These are phyloP conservation scores for Arizona elegans DNA, from an alignment of 2,113 vertebrate genomes.

Conservation along the genomic window DNA sequence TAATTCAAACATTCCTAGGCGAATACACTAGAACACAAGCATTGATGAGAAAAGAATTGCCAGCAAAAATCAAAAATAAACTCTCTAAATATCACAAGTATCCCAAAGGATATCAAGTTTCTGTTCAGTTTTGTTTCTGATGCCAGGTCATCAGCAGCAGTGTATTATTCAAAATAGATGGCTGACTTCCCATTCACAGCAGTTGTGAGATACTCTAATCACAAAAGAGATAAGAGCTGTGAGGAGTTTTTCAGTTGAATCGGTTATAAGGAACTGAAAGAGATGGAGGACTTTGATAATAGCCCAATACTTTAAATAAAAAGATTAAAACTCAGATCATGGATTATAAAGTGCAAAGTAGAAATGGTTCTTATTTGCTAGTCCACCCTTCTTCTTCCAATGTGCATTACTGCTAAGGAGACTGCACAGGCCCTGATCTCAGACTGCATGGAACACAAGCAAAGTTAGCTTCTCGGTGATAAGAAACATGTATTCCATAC, in stretches of 20 bases:
- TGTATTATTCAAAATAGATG: neutral
- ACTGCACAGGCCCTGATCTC: neutral
- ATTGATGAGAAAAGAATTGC: neutral
- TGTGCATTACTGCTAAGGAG: neutral
- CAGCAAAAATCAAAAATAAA: neutral
- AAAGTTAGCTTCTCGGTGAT: neutral
- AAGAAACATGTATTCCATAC: neutral
- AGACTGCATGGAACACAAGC: neutral
- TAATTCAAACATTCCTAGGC: constrained; percentile 86
- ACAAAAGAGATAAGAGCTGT: neutral
- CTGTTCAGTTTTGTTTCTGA: neutral
- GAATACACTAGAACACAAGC: constrained; percentile 67
- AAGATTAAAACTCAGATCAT: neutral
- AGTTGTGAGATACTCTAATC: neutral
- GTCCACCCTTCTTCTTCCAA: neutral
- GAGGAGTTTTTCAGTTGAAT: neutral
- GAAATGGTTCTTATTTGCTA: neutral
- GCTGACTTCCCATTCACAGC: neutral
- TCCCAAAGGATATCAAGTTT: neutral
- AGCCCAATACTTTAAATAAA: neutral
- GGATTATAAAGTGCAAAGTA: neutral
- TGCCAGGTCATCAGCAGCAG: neutral
- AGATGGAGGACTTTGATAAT: neutral
- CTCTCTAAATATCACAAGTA: neutral
- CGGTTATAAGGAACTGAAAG: neutral